Evolutionary conservation across 2,113 vertebrate genomes (phyloP), one percentile per base, ranked within the genome.

Genomic region (Lethenteron camtschaticum): DNA sequence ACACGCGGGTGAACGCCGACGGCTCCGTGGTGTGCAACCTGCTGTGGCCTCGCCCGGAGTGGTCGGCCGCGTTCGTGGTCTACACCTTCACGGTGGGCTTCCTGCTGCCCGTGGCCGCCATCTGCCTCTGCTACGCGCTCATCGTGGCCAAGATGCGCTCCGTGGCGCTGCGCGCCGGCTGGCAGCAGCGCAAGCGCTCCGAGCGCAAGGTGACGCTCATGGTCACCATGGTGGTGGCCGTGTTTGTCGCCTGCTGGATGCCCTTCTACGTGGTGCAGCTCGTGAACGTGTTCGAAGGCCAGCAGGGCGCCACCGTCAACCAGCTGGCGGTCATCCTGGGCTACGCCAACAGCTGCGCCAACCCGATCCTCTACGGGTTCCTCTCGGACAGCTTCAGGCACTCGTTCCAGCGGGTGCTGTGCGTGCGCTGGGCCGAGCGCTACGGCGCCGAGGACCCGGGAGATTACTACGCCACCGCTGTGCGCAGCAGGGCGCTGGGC

Each of bases 321-420:
- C 70, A 71, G 8, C 55, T 71, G 55, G 56, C 57, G 56, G 41
- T 71, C 9, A 66, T 71, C 70, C 70, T 71, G 57, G 68, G 70
- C 70, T 71, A 71, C 14, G 70, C 70, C 59, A 71, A 71, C 14
- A 71, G 87, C 76, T 90, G 87, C 75, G 87, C 87, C 76, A 90
- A 90, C 74, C 87, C 87, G 60, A 86, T 90, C 70, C 85, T 90
- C 70, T 90, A 90, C 56, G 86, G 86, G 72, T 88, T 90, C 75
- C 83, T 90, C 58, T 90, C 87, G 4, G 87, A 90, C 83, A 89
- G 88, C 80, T 90, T 90, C 79, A 88, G 83, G 77, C 78, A 85
- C 71, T 88, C 86, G 69, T 90, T 90, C 79, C 87, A 89, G 78
- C 79, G 87, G 75, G 84, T 89, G 70, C 77, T 90, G 63, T 90